Base-by-base conservation (phyloP, 2,797 vertebrate genomes). In the Danio choprae region DNA sequence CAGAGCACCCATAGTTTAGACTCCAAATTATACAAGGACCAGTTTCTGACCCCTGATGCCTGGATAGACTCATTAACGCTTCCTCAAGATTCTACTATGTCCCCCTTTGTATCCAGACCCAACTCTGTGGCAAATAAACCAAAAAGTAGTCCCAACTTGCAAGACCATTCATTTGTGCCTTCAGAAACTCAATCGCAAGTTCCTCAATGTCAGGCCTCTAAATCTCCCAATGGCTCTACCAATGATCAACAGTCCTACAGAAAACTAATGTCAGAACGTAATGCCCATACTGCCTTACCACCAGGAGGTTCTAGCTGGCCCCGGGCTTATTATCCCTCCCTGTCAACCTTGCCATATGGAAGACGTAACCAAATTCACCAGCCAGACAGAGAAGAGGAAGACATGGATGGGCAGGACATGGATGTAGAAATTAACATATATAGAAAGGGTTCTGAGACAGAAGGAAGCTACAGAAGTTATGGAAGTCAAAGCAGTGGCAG, bases 401-500 rank as follows among this genome's bases (percentile, higher is more conserved):
- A 71, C 4, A 63, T 70, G 36, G 59, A 69, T 11, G 20, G 38
- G 10, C 68, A 67, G 4, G 90, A 90, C 46, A 87, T 87, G 7
- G 80, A 85, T 58, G 78, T 67, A 2, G 86, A 87, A 80, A 67
- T 87, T 4, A 63, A 74, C 36, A 81, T 51, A 22, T 82, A 63
- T 41, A 62, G 62, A 74, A 80, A 81, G 9, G 29, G 41, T 11
- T 80, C 83, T 7, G 86, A 90, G 12, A 81, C 83, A 0, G 87
- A 95, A 55, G 93, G 95, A 83, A 96, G 95, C 87, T 94, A 93
- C 86, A 92, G 94, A 86, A 98, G 97, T 81, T 95, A 92, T 4
- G 92, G 93, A 64, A 90, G 89, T 76, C 95, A 95, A 91, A 98
- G 97, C 93, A 98, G 97, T 0, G 97, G 97, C 40, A 91, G 96